Evolutionary conservation across 2,797 vertebrate genomes (phyloP).

Genomic region (Spondyliosoma cantharus): DNA sequence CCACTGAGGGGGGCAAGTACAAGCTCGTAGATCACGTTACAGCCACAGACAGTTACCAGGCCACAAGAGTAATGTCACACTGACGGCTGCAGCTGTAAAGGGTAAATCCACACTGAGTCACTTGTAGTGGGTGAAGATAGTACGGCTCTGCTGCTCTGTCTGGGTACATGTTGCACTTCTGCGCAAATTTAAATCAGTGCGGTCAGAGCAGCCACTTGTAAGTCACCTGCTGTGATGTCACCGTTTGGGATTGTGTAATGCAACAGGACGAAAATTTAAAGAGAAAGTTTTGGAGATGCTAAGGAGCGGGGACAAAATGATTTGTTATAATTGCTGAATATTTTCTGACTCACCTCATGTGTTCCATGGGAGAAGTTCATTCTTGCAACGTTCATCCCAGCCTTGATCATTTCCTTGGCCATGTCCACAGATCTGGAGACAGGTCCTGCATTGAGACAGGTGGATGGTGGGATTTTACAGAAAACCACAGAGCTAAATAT

Average conservation of each 20-base stretch:
- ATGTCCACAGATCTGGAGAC: constrained; percentile 92
- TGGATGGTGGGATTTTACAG: neutral
- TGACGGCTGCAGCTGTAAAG: constrained; percentile 52
- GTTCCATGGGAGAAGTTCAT: constrained; percentile 99
- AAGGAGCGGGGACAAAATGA: neutral
- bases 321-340: neutral
- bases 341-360: constrained; percentile 89
- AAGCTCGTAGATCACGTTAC: constrained; percentile 79
- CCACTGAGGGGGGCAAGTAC: constrained; percentile 41
- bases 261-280: neutral
- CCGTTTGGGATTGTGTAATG: constrained; percentile 4
- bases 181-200: neutral
- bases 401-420: constrained; percentile 96
- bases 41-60: constrained; percentile 61
- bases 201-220: neutral
- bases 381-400: constrained; percentile 98
- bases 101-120: constrained; percentile 41
- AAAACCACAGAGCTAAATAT: neutral
- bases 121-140: constrained; percentile 32
- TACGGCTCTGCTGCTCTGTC: constrained; percentile 8
- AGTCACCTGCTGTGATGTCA: neutral
- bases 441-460: constrained; percentile 85
- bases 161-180: neutral
- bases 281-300: neutral
- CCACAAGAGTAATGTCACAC: constrained; percentile 67